Evolutionary conservation across 2,113 vertebrate species (phyloP).

Genomic region (Hippolais icterina): DNA sequence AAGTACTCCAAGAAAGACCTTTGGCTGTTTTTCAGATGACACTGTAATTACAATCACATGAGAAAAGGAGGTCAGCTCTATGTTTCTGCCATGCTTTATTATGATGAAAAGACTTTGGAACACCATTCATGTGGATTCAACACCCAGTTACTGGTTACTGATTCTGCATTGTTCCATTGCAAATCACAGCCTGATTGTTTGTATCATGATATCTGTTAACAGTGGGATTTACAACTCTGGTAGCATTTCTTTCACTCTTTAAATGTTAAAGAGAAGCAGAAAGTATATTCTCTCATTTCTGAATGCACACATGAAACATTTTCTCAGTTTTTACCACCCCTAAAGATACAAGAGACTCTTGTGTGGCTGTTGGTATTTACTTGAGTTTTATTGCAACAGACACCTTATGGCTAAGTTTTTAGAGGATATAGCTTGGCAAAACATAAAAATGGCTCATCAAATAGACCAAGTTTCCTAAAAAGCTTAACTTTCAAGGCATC

Average conservation of each 20-base stretch:
- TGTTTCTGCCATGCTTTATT: not conserved
- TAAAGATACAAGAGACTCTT: not conserved
- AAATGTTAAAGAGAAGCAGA: not conserved
- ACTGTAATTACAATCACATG: not conserved
- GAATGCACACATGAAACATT: accelerated
- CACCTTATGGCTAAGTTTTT: not conserved
- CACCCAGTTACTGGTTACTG: not conserved
- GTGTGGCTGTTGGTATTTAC: not conserved
- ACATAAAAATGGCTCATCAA: not conserved
- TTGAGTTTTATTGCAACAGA: not conserved
- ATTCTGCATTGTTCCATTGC: not conserved
- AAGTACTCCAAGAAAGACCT: not conserved
- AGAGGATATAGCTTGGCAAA: not conserved
- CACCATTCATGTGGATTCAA: not conserved
- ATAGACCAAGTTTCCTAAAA: not conserved
- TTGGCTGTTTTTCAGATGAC: not conserved
- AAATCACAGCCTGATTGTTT: not conserved
- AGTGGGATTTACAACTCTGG: not conserved
- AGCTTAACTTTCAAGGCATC: not conserved
- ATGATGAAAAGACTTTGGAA: not conserved
- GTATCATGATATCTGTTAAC: not conserved
- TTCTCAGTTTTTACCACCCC: not conserved
- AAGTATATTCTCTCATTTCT: not conserved
- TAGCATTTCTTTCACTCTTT: not conserved
- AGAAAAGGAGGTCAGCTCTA: not conserved